Percentiles rank a stretch among this genome's conserved stretches.
Evolutionary conservation across 1,140 invertebrate genomes (phyloP).

Genomic region (Choristoneura fumiferana): DNA sequence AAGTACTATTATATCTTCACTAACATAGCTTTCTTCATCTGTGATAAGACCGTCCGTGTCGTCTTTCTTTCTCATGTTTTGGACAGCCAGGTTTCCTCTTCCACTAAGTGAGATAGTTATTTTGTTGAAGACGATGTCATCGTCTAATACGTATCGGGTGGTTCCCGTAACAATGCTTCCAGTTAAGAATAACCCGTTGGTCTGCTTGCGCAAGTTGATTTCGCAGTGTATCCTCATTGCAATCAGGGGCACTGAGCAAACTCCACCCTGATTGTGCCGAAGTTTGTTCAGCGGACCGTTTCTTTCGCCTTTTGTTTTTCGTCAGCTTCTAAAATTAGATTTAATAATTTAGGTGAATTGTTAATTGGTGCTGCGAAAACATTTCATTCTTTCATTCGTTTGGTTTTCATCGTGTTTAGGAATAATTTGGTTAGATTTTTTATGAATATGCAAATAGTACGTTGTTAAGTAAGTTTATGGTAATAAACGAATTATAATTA

Average conservation of each 20-base stretch:
- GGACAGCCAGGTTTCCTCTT: conserved; percentile 19
- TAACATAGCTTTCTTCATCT: conserved; percentile 5
- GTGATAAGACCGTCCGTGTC: background rate
- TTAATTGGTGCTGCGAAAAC: too few relatives aligned
- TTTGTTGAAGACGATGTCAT: conserved; percentile 30
- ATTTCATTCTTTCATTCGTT: too few relatives aligned
- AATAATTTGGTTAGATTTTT: too few relatives aligned
- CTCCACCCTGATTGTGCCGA: background rate
- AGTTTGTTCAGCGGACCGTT: background rate
- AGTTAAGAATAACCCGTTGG: conserved; percentile 28
- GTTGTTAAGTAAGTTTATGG: background rate
- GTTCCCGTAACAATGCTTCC: conserved; percentile 36
- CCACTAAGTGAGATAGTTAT: conserved; percentile 43
- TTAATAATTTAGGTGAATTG: background rate
- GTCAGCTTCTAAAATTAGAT: background rate
- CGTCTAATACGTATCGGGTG: conserved; percentile 35
- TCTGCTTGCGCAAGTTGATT: conserved; percentile 34
- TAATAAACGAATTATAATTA: too few relatives aligned
- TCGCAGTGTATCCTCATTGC: conserved; percentile 40
- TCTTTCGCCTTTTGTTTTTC: background rate
- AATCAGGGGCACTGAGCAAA: background rate
- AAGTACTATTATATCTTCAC: background rate
- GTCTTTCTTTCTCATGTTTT: background rate
- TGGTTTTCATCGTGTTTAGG: too few relatives aligned
- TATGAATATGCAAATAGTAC: background rate